phyloP scores from a whole-genome alignment of 1,140 invertebrate species.

The Agrilus planipennis region DNA sequence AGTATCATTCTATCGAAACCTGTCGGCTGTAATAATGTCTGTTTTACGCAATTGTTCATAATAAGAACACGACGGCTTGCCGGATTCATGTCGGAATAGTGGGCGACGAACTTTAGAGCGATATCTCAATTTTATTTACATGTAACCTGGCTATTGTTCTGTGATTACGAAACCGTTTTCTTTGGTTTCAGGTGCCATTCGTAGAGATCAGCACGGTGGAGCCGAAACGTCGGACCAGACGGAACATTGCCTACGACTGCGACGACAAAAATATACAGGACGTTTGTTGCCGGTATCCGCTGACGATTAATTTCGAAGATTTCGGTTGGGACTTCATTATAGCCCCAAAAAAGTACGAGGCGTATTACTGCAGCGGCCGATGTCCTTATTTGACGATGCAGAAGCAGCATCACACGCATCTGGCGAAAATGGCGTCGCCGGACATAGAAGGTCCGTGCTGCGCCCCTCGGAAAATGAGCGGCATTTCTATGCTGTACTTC shows the following conservation, averaged over 20 bases:
- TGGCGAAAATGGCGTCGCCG: constrained; percentile 61
- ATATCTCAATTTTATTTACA: too few species aligned
- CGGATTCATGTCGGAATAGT: too few species aligned
- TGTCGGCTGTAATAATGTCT: too few species aligned
- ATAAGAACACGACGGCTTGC: too few species aligned
- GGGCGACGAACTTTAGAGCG: too few species aligned
- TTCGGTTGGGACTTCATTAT: constrained; percentile 99
- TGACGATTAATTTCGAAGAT: constrained; percentile 91
- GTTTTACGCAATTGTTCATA: too few species aligned
- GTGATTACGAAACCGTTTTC: too few species aligned
- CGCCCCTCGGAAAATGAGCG: constrained; percentile 74
- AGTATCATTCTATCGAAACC: too few species aligned
- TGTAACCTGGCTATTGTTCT: too few species aligned
- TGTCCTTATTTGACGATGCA: constrained; percentile 84
- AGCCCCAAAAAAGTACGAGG: constrained; percentile 88
- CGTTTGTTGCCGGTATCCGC: constrained; percentile 78
- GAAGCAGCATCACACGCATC: constrained; percentile 87
- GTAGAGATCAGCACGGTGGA: constrained; percentile 62
- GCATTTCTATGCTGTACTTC: constrained; percentile 89
- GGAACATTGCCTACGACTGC: constrained; percentile 68
- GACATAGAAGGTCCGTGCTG: constrained; percentile 77
- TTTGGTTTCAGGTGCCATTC: constrained; percentile 73
- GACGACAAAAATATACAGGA: constrained; percentile 64
- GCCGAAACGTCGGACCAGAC: constrained; percentile 48
- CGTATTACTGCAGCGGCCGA: constrained; percentile 92